A percentile compares a stretch with the other conserved stretches of the same genome.
Evolutionary conservation across 64 coral and sea anemone genomes (phyloP).

Genomic region (Cladopsammia gracilis): DNA sequence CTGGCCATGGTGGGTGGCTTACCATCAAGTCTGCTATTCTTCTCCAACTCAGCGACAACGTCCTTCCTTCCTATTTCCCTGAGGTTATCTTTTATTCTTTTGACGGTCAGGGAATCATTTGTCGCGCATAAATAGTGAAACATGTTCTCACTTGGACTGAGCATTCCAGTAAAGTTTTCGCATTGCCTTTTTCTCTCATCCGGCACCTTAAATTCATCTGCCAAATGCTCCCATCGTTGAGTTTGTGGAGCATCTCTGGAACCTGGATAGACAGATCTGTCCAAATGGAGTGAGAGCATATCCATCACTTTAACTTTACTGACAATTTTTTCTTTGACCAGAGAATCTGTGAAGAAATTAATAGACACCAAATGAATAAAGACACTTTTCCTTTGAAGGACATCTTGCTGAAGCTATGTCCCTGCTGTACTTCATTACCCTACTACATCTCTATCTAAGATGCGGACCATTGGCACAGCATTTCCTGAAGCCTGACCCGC

Average conservation of each 20-base stretch:
- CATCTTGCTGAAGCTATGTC: too few species aligned
- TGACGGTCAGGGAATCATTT: neutral
- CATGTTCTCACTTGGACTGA: slow-evolving; percentile 14
- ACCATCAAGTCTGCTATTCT: neutral
- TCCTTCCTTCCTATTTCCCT: neutral
- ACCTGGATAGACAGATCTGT: neutral
- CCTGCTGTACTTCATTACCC: too few species aligned
- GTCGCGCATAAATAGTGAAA: neutral
- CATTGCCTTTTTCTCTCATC: neutral
- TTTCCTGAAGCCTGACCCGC: too few species aligned
- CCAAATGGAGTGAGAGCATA: neutral
- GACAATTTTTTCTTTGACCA: neutral
- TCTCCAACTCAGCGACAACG: neutral
- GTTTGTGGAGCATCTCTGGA: neutral
- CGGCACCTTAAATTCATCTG: slow-evolving; percentile 4
- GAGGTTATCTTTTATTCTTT: neutral
- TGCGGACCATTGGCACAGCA: too few species aligned
- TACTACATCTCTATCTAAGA: too few species aligned
- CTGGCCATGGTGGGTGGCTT: too few species aligned
- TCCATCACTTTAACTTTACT: neutral
- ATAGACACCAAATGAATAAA: neutral
- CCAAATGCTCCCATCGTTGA: slow-evolving; percentile 13
- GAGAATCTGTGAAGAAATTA: neutral
- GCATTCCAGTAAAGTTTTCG: neutral
- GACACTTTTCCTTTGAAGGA: too few species aligned